Percentiles rank a stretch among this genome's conserved stretches.
Conservation (phyloP, 2,797 vertebrate genomes). For the Sylvilagus floridanus region DNA sequence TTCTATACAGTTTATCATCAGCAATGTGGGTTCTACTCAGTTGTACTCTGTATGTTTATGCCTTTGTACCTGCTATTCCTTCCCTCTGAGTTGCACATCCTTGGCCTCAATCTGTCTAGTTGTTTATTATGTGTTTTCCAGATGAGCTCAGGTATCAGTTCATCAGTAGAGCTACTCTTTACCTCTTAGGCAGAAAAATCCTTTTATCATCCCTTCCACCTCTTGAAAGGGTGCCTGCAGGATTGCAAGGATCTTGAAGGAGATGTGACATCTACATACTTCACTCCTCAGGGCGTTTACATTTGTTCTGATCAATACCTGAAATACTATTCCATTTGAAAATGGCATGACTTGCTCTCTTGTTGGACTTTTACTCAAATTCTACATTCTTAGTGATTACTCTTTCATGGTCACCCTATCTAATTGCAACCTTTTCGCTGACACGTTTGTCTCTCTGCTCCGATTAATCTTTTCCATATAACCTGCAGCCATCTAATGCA, state of each 20-base stretch:
- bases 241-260: background rate
- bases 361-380: background rate
- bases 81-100: background rate
- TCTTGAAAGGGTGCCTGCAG: background rate
- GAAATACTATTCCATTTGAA: background rate
- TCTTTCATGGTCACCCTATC: background rate
- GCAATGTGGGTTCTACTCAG: too few relatives aligned
- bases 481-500: background rate
- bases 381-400: background rate
- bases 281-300: background rate
- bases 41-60: too few relatives aligned
- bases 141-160: background rate
- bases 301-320: background rate
- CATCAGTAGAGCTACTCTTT: background rate
- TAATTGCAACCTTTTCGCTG: background rate
- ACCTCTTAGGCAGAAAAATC: background rate
- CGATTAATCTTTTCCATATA: background rate
- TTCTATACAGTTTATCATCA: background rate
- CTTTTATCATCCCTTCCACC: background rate
- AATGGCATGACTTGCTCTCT: background rate
- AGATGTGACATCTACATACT: accelerated
- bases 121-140: background rate
- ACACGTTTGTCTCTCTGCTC: background rate
- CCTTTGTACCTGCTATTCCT: background rate
- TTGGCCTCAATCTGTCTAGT: background rate